Conservation (phyloP, 1,140 invertebrate species). For the Euborellia annulipes region DNA sequence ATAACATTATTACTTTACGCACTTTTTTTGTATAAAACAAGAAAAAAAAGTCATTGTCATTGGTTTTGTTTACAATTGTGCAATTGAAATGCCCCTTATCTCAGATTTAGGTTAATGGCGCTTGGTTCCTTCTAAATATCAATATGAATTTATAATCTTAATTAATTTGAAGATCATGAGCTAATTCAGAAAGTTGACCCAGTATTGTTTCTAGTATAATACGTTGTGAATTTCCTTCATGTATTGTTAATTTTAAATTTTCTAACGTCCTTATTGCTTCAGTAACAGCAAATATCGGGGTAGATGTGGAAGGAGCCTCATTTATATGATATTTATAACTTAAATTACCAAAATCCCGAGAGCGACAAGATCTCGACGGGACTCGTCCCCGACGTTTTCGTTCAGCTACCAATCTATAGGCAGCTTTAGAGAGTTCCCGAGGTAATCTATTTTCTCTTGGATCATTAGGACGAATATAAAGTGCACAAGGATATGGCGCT, state of each 20-base stretch:
- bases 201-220: not conserved
- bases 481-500: constrained; percentile 47
- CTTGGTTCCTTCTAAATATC: no score
- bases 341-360: not conserved
- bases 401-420: constrained; percentile 53
- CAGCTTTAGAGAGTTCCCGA: constrained; percentile 48
- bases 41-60: no score
- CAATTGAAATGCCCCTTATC: no score
- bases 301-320: not conserved
- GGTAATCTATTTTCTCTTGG: constrained; percentile 59
- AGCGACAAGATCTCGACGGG: not conserved
- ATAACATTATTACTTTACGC: no score
- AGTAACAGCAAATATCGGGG: not conserved
- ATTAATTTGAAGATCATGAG: constrained; percentile 1
- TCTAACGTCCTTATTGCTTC: not conserved
- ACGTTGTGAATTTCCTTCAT: no score
- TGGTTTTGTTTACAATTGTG: no score
- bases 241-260: not conserved
- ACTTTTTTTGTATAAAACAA: no score
- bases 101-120: no score
- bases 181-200: not conserved
- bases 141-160: no score
- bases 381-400: constrained; percentile 16
- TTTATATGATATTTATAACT: not conserved
- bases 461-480: constrained; percentile 60